Evolutionary conservation across 1,140 invertebrate species (phyloP).

Genomic region (Batillaria attramentaria): DNA sequence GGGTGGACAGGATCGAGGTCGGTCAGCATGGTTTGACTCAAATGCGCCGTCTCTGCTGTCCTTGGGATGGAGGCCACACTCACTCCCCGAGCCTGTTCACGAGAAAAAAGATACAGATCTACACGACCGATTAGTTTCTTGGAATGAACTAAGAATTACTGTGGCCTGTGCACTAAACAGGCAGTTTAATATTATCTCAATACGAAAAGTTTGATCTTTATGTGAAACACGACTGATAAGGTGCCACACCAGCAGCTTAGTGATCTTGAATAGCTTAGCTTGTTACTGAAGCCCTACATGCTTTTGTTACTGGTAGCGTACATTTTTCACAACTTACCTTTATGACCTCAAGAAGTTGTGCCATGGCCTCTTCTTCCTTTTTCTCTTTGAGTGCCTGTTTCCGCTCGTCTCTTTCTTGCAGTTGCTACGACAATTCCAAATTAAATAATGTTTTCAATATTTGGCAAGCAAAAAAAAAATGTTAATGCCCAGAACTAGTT

Average conservation of each 20-base stretch:
- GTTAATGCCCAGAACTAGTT: too few relatives aligned
- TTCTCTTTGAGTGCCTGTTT: slow-evolving; percentile 75
- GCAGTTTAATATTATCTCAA: too few relatives aligned
- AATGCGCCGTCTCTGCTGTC: slow-evolving; percentile 6
- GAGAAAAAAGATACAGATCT: too few relatives aligned
- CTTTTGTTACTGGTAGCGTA: too few relatives aligned
- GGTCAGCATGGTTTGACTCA: slow-evolving; percentile 68
- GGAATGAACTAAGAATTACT: too few relatives aligned
- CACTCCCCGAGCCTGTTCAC: slow-evolving; percentile 11
- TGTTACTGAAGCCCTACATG: too few relatives aligned
- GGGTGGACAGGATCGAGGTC: slow-evolving; percentile 57
- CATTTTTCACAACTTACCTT: slow-evolving; percentile 58
- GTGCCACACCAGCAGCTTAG: too few relatives aligned
- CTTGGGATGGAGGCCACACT: background rate
- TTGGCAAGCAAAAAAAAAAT: background rate
- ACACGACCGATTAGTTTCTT: too few relatives aligned
- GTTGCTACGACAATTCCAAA: slow-evolving; percentile 19
- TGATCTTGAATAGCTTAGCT: too few relatives aligned
- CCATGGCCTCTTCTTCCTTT: slow-evolving; percentile 76
- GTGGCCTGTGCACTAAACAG: too few relatives aligned
- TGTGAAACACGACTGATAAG: too few relatives aligned
- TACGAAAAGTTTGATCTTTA: too few relatives aligned
- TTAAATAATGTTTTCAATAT: background rate
- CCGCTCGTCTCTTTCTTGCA: slow-evolving; percentile 76
- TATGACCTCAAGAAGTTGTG: slow-evolving; percentile 76